A percentile compares a stretch with the other conserved stretches of the same genome.
phyloP scores from a whole-genome alignment of 2,888 invertebrate genomes.

The Incurvaria masculella region DNA sequence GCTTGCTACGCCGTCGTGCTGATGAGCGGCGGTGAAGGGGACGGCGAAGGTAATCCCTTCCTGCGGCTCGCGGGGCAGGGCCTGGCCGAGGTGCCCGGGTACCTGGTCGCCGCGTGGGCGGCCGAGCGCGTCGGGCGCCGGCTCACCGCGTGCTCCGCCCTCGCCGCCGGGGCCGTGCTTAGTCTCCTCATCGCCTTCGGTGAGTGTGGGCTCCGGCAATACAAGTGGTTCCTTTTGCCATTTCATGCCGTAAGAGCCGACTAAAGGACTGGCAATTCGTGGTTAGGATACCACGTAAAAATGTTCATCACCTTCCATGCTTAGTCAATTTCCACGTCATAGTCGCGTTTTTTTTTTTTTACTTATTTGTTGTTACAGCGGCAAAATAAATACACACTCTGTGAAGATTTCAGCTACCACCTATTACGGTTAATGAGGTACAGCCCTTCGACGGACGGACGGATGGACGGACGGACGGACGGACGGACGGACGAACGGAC shows the following conservation, averaged over 20 bases:
- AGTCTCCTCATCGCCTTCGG: conserved; percentile 22
- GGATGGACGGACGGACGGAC: too few species aligned
- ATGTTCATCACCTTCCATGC: conserved; percentile 1
- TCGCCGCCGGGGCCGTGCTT: conserved; percentile 20
- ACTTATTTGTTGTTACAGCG: too few species aligned
- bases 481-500: too few species aligned
- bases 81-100: conserved; percentile 61
- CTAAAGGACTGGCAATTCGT: background rate
- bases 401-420: too few species aligned
- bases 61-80: conserved; percentile 63
- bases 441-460: too few species aligned
- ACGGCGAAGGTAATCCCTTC: conserved; percentile 61
- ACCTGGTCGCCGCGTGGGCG: conserved; percentile 53
- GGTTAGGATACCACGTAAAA: conserved; percentile 4
- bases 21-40: conserved; percentile 45
- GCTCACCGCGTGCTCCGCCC: conserved; percentile 24
- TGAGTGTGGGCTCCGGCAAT: conserved; percentile 17
- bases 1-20: conserved; percentile 50
- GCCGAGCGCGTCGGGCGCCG: conserved; percentile 31
- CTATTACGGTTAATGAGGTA: too few species aligned
- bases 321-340: background rate
- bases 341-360: background rate
- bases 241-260: conserved; percentile 3
- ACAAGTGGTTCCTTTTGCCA: conserved; percentile 18
- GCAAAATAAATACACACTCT: too few species aligned